Evolutionary conservation across 2,888 invertebrate genomes (phyloP), one percentile per base, ranked within the genome.

Genomic region (Lagria hirta): DNA sequence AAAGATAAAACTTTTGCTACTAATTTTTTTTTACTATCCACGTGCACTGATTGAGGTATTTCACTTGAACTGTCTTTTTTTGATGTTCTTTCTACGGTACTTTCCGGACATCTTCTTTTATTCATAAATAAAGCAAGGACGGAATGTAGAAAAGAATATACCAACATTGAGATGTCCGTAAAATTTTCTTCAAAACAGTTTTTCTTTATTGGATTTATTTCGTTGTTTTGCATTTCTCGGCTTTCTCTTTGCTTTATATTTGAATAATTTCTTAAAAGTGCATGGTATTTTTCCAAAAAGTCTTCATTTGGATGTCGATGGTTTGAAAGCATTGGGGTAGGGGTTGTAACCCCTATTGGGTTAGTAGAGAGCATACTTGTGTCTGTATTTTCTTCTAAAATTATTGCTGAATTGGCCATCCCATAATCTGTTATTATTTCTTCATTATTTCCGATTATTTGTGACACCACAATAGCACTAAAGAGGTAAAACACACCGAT

Each of bases 401-500:
- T 22, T 11, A 16, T 8, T 35, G 12, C 17, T 4, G 21, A 41
- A 10, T 10, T 38, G 13, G 8, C 8, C 7, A 3, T 32, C 24
- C 16, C 15, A 7, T 24, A 10, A 16, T 52, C 53, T 12, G 36
- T 44, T 4, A 49, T 41, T 14, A 49, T 21, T 17, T 53, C 37
- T 27, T 54, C 53, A 37, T 53, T 49, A 17, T 40, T 29, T 13
- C 32, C 50, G 24, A 21, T 34, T 44, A 18, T 42, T 12, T 41
- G 41, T 20, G 53, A 42, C 26, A 55, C 30, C 22, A 58, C 28
- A 1, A 47, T 27, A 13, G 56, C 51, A 6, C 54, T 53, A 46
- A 60, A 65, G 12, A 69, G 48, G 47, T 69, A 68, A 48, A 69
- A 60, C 20, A 64, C 40, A 27, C 69, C 70, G 24, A 70, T 61